Conservation (phyloP, 2,888 invertebrate genomes). For the Epirrita christyi region DNA sequence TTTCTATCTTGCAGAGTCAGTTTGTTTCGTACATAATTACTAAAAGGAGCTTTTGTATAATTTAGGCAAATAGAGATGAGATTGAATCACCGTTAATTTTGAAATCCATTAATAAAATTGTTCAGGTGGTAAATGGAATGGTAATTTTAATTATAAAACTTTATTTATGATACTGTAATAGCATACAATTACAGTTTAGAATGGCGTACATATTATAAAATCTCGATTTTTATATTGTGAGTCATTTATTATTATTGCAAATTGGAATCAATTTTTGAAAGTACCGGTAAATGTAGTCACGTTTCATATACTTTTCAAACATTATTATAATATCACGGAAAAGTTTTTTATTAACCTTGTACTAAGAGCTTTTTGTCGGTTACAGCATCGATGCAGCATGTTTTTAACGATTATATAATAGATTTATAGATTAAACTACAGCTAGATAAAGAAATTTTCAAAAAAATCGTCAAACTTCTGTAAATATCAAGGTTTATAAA, state of each 20-base stretch:
- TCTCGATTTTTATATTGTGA: constrained; percentile 3
- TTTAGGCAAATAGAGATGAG: too few species aligned
- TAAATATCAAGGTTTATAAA: too few species aligned
- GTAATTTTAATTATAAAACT: constrained; percentile 8
- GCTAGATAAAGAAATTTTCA: too few species aligned
- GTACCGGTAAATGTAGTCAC: constrained; percentile 25
- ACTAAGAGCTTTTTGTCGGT: neutral
- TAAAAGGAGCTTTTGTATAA: too few species aligned
- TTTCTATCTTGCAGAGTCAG: neutral
- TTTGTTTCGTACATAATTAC: too few species aligned
- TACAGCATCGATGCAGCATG: too few species aligned
- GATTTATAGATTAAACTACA: too few species aligned
- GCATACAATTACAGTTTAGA: constrained; percentile 19
- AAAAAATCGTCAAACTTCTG: too few species aligned
- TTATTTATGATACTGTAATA: constrained; percentile 14
- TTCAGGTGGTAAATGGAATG: neutral
- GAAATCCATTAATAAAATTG: constrained; percentile 8
- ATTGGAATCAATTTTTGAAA: constrained; percentile 13
- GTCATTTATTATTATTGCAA: constrained; percentile 14
- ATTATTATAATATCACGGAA: neutral
- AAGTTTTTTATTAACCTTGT: neutral
- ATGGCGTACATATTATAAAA: neutral
- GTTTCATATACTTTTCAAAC: constrained; percentile 12
- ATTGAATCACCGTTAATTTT: too few species aligned
- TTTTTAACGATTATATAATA: too few species aligned